Conservation (phyloP, 1,140 invertebrate species). For the Fopius arisanus region DNA sequence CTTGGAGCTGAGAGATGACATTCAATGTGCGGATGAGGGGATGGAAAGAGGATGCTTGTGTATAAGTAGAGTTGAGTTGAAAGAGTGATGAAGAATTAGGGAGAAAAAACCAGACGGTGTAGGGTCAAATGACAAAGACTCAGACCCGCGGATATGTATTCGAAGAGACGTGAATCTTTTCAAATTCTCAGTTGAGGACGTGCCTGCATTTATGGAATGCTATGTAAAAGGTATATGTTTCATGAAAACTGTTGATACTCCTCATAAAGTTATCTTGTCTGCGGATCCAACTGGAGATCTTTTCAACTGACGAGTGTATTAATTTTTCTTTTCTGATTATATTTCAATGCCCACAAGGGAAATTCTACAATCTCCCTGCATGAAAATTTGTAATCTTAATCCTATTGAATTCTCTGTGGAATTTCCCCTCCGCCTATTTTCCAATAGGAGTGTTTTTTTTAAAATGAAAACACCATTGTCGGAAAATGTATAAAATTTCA, state of each 20-base stretch:
- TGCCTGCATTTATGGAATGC: not conserved
- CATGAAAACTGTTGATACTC: not conserved
- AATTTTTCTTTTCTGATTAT: too few relatives aligned
- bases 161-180: not conserved
- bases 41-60: not conserved
- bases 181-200: not conserved
- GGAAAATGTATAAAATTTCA: too few relatives aligned
- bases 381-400: too few relatives aligned
- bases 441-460: too few relatives aligned
- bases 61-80: not conserved
- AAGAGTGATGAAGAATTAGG: constrained; percentile 1
- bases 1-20: not conserved
- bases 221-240: not conserved
- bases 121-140: not conserved
- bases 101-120: not conserved
- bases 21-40: not conserved
- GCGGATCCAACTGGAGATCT: not conserved
- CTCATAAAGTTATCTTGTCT: not conserved
- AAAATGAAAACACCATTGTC: too few relatives aligned
- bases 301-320: too few relatives aligned
- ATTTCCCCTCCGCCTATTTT: too few relatives aligned
- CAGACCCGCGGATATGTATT: not conserved
- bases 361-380: too few relatives aligned
- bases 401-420: too few relatives aligned
- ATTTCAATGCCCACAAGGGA: too few relatives aligned